Percentiles rank a stretch among this genome's conserved stretches.
Evolutionary conservation across 2,888 invertebrate species (phyloP).

Genomic region (Cremastinae sp.): DNA sequence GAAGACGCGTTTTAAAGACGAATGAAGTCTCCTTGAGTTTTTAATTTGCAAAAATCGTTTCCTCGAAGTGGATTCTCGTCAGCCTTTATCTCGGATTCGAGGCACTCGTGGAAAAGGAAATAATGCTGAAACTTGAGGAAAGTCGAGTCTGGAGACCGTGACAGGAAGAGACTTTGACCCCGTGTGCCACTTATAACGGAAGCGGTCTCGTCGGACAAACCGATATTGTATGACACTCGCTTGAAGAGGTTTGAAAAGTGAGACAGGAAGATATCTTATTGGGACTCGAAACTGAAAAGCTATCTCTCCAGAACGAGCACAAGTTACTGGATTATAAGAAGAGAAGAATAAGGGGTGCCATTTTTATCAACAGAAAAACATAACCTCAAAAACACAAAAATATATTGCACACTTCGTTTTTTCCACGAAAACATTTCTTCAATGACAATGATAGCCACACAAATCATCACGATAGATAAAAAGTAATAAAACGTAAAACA

Average conservation of each 20-base stretch:
- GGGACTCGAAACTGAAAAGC: neutral
- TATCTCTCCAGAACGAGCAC: neutral
- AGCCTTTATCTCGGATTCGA: slow-evolving; percentile 4
- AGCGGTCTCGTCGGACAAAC: slow-evolving; percentile 22
- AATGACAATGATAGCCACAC: too few species aligned
- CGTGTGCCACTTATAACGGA: slow-evolving; percentile 40
- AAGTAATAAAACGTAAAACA: too few species aligned
- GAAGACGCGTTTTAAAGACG: neutral
- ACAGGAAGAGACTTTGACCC: neutral
- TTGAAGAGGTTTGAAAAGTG: neutral
- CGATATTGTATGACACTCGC: slow-evolving; percentile 6
- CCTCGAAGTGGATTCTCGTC: slow-evolving; percentile 4
- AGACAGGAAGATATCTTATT: neutral
- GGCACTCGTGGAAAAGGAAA: slow-evolving; percentile 36
- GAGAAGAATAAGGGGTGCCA: too few species aligned
- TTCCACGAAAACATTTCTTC: too few species aligned
- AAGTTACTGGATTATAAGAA: too few species aligned
- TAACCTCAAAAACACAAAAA: too few species aligned
- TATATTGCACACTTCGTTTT: too few species aligned
- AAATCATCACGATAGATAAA: too few species aligned
- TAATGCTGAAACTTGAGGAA: neutral
- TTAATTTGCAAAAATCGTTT: slow-evolving; percentile 3
- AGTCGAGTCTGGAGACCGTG: neutral
- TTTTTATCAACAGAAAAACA: too few species aligned
- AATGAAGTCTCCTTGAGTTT: slow-evolving; percentile 1